Base-by-base conservation (phyloP, 2,797 vertebrate species). In the Myotis planiceps region DNA sequence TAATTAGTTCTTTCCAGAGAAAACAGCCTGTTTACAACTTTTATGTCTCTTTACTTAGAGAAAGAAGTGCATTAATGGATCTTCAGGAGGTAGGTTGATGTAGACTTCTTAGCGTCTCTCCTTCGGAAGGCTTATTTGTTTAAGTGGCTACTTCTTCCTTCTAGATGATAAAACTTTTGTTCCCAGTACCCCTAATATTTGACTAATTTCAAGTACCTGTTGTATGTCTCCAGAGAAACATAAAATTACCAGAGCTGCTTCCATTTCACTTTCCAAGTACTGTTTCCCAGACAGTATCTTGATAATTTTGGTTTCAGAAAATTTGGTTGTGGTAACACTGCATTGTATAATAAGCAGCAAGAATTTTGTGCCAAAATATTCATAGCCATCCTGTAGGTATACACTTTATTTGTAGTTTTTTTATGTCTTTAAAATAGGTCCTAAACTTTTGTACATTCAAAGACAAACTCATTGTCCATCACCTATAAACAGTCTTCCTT, bases 1-100 rank as follows among this genome's bases (percentile, higher is more conserved):
- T 99, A 98, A 93, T 80, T 3, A 3, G 16, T 94, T 21, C 0
- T 10, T 96, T 95, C 49, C 34, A 60, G 53, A 90, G 68, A 81
- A 81, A 47, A n/a, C 9, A 27, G 13, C 65, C 23, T 63, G 8
- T 92, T 74, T 60, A 45, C 6, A 86, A 34, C 63, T 88, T 95
- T 58, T 55, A 32, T 88, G 51, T 88, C n/a, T 94, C 0, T 82
- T 53, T 84, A 71, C 55, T 75, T 80, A 79, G 65, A 87, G 37
- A 82, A 95, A 60, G 18, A 84, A 16, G 39, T 83, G 39, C 18
- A 2, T 86, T 89, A 72, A 71, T 92, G 76, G 13, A 16, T 74
- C 66, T 63, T 81, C 25, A 81, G n/a, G 23, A 82, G 65, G 16
- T 79, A 69, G 25, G 15, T 72, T 88, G 37, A 65, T 82, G 0